Percentiles rank a stretch among this genome's conserved stretches.
phyloP scores from a whole-genome alignment of 2,888 invertebrate genomes.

The Dioctria linearis region DNA sequence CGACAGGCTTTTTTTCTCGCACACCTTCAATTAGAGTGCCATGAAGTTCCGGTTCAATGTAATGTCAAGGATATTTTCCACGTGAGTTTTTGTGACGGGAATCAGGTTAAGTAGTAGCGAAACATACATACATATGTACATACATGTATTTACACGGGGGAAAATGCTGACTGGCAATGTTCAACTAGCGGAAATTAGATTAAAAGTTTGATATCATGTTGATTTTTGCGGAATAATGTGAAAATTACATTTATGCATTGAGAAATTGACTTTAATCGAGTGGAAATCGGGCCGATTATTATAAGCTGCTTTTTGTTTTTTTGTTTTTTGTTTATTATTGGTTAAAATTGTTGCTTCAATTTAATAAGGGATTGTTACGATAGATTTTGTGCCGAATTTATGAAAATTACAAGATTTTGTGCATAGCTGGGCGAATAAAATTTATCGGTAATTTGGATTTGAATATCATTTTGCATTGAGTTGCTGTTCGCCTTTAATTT shows the following conservation, averaged over 20 bases:
- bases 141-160: not conserved
- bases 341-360: too few species aligned
- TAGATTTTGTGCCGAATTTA: too few species aligned
- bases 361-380: too few species aligned
- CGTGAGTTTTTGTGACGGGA: slow-evolving; percentile 44
- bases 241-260: slow-evolving; percentile 42
- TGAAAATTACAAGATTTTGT: too few species aligned
- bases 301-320: not conserved
- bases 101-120: slow-evolving; percentile 43
- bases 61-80: slow-evolving; percentile 52
- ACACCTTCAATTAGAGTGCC: slow-evolving; percentile 51
- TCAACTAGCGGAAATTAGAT: slow-evolving; percentile 52
- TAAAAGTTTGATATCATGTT: slow-evolving; percentile 50
- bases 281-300: slow-evolving; percentile 5
- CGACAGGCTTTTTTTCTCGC: slow-evolving; percentile 28
- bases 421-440: too few species aligned
- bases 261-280: slow-evolving; percentile 27
- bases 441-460: too few species aligned
- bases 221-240: slow-evolving; percentile 33
- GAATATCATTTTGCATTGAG: too few species aligned
- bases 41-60: slow-evolving; percentile 53
- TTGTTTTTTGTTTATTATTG: too few species aligned
- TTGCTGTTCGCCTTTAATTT: too few species aligned
- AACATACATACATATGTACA: not conserved
- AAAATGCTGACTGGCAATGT: slow-evolving; percentile 1